Evolutionary conservation across 35 echinoderm and acorn worm genomes (phyloP).

Genomic region (Ophioderma brevispina): DNA sequence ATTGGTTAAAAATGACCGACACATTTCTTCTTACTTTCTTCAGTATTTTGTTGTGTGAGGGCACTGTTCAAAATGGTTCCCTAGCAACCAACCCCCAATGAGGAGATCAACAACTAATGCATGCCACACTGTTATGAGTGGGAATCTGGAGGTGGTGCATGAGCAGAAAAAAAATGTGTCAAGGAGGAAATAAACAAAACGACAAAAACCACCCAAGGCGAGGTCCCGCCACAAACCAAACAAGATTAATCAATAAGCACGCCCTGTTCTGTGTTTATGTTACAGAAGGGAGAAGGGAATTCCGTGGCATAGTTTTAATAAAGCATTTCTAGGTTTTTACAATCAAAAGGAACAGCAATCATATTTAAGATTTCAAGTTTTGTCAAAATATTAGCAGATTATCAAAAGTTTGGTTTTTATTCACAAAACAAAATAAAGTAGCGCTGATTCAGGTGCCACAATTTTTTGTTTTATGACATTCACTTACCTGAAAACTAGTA

Average conservation of each 20-base stretch:
- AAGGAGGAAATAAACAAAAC: background rate
- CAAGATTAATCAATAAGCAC: background rate
- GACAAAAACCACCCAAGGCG: background rate
- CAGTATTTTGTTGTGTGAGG: background rate
- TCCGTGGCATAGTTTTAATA: no score
- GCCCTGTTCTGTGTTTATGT: no score
- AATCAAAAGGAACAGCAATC: no score
- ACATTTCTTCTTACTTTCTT: no score
- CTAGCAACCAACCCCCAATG: slow-evolving; percentile 1
- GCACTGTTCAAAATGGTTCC: background rate
- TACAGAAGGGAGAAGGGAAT: no score
- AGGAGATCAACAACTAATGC: background rate
- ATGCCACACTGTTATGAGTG: slow-evolving; percentile 18
- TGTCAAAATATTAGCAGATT: no score
- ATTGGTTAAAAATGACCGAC: no score
- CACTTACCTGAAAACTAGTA: background rate
- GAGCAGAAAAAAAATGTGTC: slow-evolving; percentile 7
- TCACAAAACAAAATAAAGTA: background rate
- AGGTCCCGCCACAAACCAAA: background rate
- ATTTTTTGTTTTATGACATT: background rate
- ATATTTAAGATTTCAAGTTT: background rate
- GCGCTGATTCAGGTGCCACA: background rate
- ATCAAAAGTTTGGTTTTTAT: background rate
- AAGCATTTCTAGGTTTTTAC: no score
- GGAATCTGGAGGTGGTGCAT: background rate